These are phyloP conservation scores for Sarcophaga subvicina DNA, from an alignment of 2,888 invertebrate genomes.

Conservation along the genomic window DNA sequence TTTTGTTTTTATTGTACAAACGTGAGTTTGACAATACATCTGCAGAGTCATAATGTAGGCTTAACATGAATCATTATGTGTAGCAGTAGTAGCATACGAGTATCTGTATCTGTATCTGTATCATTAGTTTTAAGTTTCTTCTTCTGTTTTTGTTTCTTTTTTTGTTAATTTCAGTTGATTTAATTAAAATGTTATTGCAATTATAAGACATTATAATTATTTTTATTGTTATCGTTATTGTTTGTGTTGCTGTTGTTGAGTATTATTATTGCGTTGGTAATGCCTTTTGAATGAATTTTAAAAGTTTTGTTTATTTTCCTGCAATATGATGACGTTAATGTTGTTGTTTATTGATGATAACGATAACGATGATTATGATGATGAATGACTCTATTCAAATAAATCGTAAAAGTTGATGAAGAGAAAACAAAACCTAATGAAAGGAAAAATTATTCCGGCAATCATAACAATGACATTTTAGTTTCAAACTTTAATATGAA, in stretches of 20 bases:
- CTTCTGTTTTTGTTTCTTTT: conserved; percentile 6
- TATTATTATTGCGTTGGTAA: background rate
- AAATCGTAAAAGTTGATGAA: background rate
- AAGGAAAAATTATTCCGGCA: conserved; percentile 6
- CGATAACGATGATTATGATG: no score
- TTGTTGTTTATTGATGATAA: no score
- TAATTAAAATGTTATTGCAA: conserved; percentile 68
- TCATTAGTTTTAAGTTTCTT: background rate
- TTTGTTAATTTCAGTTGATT: conserved; percentile 56
- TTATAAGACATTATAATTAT: conserved; percentile 32
- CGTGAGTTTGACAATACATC: background rate
- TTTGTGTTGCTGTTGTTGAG: background rate
- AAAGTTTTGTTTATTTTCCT: conserved; percentile 26
- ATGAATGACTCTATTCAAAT: background rate
- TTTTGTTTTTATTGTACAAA: background rate
- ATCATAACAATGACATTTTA: conserved; percentile 58
- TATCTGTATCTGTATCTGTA: background rate
- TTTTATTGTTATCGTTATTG: conserved; percentile 13
- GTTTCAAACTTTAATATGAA: conserved; percentile 40
- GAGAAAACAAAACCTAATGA: background rate
- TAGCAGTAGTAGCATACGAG: background rate
- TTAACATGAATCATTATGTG: background rate
- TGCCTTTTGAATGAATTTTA: background rate
- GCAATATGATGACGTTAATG: conserved; percentile 28
- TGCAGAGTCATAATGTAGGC: background rate